Evolutionary conservation across 2,888 invertebrate species (phyloP).

Genomic region (Hydrotaea diabolus): DNA sequence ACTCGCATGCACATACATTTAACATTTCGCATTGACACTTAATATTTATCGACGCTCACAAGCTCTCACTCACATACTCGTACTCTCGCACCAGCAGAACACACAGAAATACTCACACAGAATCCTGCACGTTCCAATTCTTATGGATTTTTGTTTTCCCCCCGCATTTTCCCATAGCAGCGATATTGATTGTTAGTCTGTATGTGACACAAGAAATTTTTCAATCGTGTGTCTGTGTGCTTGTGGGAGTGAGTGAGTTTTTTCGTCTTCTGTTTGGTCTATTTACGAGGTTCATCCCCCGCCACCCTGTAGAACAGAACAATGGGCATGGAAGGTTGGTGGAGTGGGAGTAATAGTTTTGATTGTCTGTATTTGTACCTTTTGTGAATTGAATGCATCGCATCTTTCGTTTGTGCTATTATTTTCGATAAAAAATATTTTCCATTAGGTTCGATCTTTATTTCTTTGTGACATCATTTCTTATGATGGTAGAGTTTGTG

Average conservation of each 20-base stretch:
- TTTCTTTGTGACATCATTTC: conserved; percentile 25
- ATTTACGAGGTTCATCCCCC: conserved; percentile 15
- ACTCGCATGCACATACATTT: conserved; percentile 14
- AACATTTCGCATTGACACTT: conserved; percentile 58
- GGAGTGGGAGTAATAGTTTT: conserved; percentile 50
- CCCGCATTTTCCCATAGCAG: conserved; percentile 16
- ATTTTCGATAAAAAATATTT: conserved; percentile 13
- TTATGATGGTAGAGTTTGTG: background rate
- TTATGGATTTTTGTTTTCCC: conserved; percentile 16
- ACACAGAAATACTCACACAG: conserved; percentile 11
- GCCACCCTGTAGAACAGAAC: no score
- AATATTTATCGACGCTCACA: conserved; percentile 59
- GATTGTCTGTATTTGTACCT: conserved; percentile 45
- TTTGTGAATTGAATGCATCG: conserved; percentile 47
- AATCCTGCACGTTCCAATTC: background rate
- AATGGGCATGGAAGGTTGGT: conserved; percentile 50
- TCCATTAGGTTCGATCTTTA: background rate
- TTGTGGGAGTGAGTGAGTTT: background rate
- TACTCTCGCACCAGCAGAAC: conserved; percentile 33
- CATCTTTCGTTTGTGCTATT: conserved; percentile 32
- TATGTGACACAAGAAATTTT: conserved; percentile 52
- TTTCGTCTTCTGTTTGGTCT: background rate
- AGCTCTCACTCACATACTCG: background rate
- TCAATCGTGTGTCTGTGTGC: conserved; percentile 18
- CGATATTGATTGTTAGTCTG: conserved; percentile 62